These are phyloP conservation scores for Aricia artaxerxes DNA, from an alignment of 2,888 invertebrate species.

Conservation along the genomic window DNA sequence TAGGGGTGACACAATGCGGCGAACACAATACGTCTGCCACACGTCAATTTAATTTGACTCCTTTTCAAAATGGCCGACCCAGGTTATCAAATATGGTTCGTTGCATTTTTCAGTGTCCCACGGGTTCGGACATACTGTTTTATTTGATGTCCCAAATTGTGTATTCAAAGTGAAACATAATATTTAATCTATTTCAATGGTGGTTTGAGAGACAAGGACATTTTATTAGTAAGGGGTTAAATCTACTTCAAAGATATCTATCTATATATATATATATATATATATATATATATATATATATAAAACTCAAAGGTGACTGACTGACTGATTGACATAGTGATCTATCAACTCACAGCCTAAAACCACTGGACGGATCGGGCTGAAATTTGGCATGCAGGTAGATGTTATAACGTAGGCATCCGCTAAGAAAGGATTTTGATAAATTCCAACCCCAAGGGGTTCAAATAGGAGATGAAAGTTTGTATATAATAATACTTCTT, in stretches of 20 bases:
- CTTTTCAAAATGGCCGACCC: conserved; percentile 73
- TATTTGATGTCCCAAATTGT: neutral
- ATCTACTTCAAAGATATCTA: neutral
- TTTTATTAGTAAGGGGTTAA: neutral
- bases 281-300: too few species aligned
- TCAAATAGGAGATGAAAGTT: too few species aligned
- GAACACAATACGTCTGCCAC: conserved; percentile 74
- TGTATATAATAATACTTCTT: too few species aligned
- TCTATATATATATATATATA: too few species aligned
- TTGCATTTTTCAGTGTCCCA: conserved; percentile 24
- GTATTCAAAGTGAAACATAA: neutral
- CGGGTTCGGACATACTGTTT: neutral
- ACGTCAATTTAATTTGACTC: conserved; percentile 79
- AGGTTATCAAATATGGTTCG: conserved; percentile 26
- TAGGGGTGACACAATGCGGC: conserved; percentile 75
- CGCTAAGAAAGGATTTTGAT: too few species aligned
- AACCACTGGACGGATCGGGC: too few species aligned
- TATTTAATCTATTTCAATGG: neutral
- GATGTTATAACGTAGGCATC: too few species aligned
- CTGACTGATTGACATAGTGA: too few species aligned
- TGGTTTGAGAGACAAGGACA: neutral
- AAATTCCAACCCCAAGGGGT: too few species aligned
- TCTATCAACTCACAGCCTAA: too few species aligned
- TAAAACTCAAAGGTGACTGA: too few species aligned
- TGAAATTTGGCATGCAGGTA: too few species aligned